These are phyloP conservation scores for Numenius arquata DNA, from an alignment of 2,113 vertebrate genomes.

Conservation along the genomic window DNA sequence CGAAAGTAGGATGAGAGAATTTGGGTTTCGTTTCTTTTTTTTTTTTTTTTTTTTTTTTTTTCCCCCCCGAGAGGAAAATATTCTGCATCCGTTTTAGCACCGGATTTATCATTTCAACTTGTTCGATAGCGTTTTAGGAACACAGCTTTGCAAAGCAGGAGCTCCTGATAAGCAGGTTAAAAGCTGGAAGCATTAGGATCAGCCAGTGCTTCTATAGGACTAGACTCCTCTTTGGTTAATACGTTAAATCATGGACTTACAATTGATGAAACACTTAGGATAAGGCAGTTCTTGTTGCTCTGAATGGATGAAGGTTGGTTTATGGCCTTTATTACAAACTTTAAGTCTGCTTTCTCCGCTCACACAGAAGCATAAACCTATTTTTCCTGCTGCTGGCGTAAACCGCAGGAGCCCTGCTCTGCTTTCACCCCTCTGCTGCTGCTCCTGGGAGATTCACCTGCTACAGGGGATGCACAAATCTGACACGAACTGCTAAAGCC, in stretches of 20 bases:
- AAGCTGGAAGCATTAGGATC: conserved; percentile 54
- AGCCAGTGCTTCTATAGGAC: conserved; percentile 1
- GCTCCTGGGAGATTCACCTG: background rate
- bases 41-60: too few species aligned
- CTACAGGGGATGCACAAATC: background rate
- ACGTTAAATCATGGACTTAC: background rate
- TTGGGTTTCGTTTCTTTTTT: background rate
- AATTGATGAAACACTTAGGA: background rate
- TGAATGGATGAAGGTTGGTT: background rate
- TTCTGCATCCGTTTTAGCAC: conserved; percentile 9
- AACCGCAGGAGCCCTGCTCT: background rate
- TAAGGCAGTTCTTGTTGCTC: conserved; percentile 15
- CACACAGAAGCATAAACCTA: background rate
- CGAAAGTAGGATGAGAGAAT: conserved; percentile 59
- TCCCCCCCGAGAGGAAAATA: background rate
- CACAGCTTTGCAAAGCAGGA: conserved; percentile 61
- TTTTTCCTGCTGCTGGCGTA: background rate
- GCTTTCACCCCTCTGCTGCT: background rate
- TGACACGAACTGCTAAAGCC: background rate
- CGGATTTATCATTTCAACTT: conserved; percentile 66
- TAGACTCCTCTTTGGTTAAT: conserved; percentile 40
- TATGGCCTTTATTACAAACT: background rate
- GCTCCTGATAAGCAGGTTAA: conserved; percentile 55
- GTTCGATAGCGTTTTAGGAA: conserved; percentile 27
- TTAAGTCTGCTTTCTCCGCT: background rate